These are phyloP conservation scores for Percopsis omiscomaycus DNA, from an alignment of 2,797 vertebrate genomes.

Conservation along the genomic window DNA sequence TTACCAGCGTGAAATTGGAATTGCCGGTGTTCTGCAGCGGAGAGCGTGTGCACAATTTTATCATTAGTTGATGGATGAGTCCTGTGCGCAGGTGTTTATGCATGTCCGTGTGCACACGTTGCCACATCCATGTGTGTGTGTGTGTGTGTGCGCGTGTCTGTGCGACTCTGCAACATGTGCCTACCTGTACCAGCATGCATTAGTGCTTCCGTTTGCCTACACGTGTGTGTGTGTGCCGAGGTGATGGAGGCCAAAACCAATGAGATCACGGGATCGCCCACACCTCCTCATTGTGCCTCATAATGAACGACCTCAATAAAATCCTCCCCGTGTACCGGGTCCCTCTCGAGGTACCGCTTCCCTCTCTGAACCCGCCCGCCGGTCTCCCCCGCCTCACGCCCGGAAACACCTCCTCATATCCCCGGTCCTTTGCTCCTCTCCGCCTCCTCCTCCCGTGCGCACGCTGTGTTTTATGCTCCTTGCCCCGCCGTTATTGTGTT, in stretches of 20 bases:
- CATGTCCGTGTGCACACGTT: no score
- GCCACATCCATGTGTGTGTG: background rate
- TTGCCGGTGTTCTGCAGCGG: conserved; percentile 30
- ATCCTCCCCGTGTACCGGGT: conserved; percentile 98
- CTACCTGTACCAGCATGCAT: no score
- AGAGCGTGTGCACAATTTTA: conserved; percentile 41
- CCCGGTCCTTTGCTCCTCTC: conserved; percentile 21
- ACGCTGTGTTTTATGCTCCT: conserved; percentile 66
- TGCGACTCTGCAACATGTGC: conserved; percentile 8
- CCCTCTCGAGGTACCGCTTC: conserved; percentile 87
- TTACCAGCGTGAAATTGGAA: conserved; percentile 57
- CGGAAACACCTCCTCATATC: conserved; percentile 1
- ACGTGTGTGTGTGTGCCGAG: conserved; percentile 56
- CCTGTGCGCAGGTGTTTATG: background rate
- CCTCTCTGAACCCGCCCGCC: conserved; percentile 12
- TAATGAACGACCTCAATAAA: conserved; percentile 90
- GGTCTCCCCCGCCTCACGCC: no score
- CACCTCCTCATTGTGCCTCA: conserved; percentile 94
- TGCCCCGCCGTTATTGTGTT: conserved; percentile 66
- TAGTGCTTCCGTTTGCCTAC: no score
- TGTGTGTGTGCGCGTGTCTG: conserved; percentile 29
- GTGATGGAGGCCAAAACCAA: conserved; percentile 90
- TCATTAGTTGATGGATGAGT: conserved; percentile 45
- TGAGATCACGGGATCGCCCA: conserved; percentile 85
- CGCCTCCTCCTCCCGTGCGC: conserved; percentile 45